Evolutionary conservation across 2,888 invertebrate genomes (phyloP).

Genomic region (Callyntrura guangdongensis): DNA sequence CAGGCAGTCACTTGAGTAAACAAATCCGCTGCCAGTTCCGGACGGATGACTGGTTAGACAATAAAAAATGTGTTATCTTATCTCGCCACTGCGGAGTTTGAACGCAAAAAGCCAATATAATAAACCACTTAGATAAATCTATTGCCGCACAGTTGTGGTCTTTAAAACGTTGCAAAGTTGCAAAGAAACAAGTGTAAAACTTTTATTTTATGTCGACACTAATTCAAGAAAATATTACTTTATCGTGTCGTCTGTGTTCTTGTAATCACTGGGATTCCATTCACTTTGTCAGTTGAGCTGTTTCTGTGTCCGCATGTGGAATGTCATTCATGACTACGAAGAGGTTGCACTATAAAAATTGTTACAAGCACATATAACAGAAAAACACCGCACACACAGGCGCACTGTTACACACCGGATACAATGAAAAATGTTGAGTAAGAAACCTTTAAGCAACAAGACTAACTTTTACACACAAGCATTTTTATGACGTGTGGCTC

Average conservation of each 20-base stretch:
- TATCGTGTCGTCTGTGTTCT: conserved; percentile 14
- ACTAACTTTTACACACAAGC: conserved; percentile 47
- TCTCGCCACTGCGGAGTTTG: conserved; percentile 39
- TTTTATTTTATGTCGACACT: background rate
- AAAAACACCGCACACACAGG: background rate
- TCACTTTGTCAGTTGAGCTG: conserved; percentile 29
- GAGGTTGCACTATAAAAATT: conserved; percentile 28
- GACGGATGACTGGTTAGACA: conserved; percentile 53
- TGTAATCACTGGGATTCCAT: conserved; percentile 32
- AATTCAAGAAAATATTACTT: conserved; percentile 32
- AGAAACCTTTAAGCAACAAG: conserved; percentile 34
- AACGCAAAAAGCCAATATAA: background rate
- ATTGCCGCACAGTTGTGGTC: background rate
- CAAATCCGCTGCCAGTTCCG: conserved; percentile 60
- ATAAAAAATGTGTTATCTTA: conserved; percentile 61
- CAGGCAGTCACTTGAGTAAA: conserved; percentile 60
- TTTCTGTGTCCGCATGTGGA: conserved; percentile 12
- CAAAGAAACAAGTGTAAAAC: conserved; percentile 8
- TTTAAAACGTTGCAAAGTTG: conserved; percentile 11
- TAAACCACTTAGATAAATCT: conserved; percentile 8
- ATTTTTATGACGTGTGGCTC: conserved; percentile 49
- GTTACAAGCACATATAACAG: background rate
- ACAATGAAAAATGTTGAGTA: conserved; percentile 57
- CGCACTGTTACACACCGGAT: conserved; percentile 35
- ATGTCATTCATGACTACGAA: conserved; percentile 21